Percentiles rank a stretch among this genome's conserved stretches.
phyloP scores from a whole-genome alignment of 2,888 invertebrate genomes.

The Dermolepida albohirtum region DNA sequence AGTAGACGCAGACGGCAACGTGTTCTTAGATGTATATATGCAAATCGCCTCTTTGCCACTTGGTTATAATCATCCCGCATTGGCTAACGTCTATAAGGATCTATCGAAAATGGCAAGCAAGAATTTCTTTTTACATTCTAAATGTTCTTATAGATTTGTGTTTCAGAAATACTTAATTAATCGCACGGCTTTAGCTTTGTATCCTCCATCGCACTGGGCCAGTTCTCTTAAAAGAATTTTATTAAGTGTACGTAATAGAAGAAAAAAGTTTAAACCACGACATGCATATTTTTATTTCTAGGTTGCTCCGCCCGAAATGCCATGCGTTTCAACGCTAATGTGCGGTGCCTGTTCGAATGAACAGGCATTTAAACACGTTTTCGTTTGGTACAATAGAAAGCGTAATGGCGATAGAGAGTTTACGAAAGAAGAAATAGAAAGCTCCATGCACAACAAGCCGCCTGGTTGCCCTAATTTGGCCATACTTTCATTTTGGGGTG shows the following conservation, averaged over 20 bases:
- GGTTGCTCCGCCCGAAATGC: constrained; percentile 79
- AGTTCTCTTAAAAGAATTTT: constrained; percentile 78
- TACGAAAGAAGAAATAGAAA: constrained; percentile 80
- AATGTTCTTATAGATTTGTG: constrained; percentile 6
- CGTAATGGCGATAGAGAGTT: constrained; percentile 78
- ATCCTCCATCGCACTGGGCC: constrained; percentile 91
- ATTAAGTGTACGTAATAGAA: constrained; percentile 66
- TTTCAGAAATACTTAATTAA: constrained; percentile 83
- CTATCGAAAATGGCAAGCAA: constrained; percentile 79
- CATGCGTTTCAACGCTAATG: constrained; percentile 93
- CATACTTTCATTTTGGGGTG: constrained; percentile 87
- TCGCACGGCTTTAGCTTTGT: constrained; percentile 95
- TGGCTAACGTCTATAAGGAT: constrained; percentile 79
- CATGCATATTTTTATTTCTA: constrained; percentile 55
- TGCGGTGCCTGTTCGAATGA: constrained; percentile 98
- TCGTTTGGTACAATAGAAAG: constrained; percentile 84
- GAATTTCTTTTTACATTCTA: background rate
- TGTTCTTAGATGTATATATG: constrained; percentile 89
- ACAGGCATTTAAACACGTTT: constrained; percentile 94
- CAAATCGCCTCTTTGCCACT: constrained; percentile 91
- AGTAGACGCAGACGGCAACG: constrained; percentile 93
- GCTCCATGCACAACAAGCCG: constrained; percentile 83
- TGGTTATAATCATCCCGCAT: constrained; percentile 94
- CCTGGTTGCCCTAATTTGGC: constrained; percentile 90
- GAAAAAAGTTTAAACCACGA: background rate